These are phyloP conservation scores for Chloropsis hardwickii DNA, from an alignment of 2,113 vertebrate species.

Conservation along the genomic window DNA sequence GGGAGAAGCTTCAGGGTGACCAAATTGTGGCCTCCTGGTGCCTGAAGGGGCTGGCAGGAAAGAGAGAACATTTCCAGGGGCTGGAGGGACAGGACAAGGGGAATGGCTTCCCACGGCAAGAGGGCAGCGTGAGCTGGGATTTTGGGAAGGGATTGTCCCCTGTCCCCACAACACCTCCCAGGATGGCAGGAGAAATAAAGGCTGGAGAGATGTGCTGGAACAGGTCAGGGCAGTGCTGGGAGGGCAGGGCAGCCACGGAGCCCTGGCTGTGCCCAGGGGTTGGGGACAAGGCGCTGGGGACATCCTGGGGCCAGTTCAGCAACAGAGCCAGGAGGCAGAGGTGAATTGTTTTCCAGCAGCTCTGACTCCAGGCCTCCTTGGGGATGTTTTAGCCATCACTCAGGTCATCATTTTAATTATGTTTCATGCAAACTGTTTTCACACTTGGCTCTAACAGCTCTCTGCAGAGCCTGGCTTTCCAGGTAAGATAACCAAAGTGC, in stretches of 20 bases:
- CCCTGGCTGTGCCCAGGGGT: rapidly evolving
- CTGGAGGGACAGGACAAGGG: neutral
- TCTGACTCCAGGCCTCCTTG: neutral
- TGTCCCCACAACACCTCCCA: rapidly evolving
- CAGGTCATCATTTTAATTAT: constrained; percentile 31
- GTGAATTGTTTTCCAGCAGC: neutral
- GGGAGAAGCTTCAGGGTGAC: too few relatives aligned
- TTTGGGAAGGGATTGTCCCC: rapidly evolving
- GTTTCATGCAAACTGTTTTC: constrained; percentile 21
- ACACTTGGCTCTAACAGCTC: constrained; percentile 37
- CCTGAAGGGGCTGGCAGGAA: too few relatives aligned
- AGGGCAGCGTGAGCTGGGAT: neutral
- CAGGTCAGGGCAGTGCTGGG: neutral
- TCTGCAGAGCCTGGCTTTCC: constrained; percentile 26
- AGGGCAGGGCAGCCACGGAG: neutral
- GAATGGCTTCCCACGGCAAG: neutral
- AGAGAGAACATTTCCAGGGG: neutral
- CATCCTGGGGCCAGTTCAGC: neutral
- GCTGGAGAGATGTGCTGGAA: neutral
- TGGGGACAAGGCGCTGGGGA: neutral
- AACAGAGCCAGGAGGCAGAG: neutral
- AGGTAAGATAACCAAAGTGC: constrained; percentile 38
- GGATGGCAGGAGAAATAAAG: neutral
- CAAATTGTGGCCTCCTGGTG: rapidly evolving
- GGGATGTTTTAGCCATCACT: neutral